Evolutionary conservation across 2,113 vertebrate species (phyloP).

Genomic region (Saimiri boliviensis): DNA sequence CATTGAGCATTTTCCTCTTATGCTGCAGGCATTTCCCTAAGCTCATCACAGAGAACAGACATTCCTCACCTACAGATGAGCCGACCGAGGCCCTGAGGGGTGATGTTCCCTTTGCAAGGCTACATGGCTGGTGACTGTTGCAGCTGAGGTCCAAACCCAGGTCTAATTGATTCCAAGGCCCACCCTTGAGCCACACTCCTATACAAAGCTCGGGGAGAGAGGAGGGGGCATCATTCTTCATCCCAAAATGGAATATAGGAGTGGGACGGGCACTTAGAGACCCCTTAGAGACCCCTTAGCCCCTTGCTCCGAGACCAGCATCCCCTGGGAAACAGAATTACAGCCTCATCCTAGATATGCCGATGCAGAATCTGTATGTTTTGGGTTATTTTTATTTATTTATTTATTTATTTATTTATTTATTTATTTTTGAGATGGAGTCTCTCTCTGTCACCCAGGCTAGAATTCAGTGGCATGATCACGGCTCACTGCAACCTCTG

Average conservation of each 20-base stretch:
- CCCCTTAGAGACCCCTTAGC: no score
- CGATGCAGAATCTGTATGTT: not conserved
- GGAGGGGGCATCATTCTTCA: rapidly evolving
- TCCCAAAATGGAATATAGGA: no score
- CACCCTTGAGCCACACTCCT: not conserved
- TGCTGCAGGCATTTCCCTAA: rapidly evolving
- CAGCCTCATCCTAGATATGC: not conserved
- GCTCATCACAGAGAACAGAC: rapidly evolving
- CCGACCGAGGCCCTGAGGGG: not conserved
- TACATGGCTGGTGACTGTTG: not conserved
- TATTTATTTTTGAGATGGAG: no score
- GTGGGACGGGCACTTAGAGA: no score
- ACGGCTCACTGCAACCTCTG: no score
- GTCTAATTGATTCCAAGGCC: not conserved
- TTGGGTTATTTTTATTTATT: no score
- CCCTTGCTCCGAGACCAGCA: not conserved
- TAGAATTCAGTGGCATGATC: no score
- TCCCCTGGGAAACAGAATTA: not conserved
- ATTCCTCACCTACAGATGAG: not conserved
- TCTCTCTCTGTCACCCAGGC: no score
- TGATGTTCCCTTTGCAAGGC: not conserved
- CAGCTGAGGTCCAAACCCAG: not conserved
- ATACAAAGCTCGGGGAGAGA: not conserved
- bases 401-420: no score
- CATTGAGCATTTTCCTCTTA: rapidly evolving